These are phyloP conservation scores for Epinephelus cyanopodus DNA, from an alignment of 2,113 vertebrate species.

Conservation along the genomic window DNA sequence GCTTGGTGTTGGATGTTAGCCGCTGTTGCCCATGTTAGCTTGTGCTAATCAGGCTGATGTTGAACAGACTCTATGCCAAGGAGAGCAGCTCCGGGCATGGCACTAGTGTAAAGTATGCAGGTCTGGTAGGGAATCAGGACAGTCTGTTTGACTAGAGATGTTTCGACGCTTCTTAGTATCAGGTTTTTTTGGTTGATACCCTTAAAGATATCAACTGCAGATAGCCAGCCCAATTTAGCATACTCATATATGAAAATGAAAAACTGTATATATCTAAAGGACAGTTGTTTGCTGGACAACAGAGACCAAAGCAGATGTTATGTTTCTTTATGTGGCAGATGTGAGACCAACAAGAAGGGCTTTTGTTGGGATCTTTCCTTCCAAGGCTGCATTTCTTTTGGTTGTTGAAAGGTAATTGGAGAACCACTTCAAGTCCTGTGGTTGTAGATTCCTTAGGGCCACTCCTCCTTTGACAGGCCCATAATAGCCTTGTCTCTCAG, in stretches of 20 bases:
- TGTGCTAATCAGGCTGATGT: too few relatives aligned
- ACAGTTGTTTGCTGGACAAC: neutral
- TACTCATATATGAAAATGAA: neutral
- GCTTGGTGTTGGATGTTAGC: too few relatives aligned
- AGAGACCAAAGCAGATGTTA: neutral
- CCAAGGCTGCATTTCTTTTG: constrained; percentile 41
- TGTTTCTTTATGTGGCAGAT: neutral
- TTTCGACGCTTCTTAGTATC: too few relatives aligned
- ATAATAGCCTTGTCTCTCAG: constrained; percentile 79
- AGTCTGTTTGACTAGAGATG: too few relatives aligned
- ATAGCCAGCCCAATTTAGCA: neutral
- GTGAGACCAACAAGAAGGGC: neutral
- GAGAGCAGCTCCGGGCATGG: too few relatives aligned
- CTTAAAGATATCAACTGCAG: too few relatives aligned
- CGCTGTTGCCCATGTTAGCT: too few relatives aligned
- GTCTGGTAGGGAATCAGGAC: too few relatives aligned
- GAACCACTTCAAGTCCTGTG: constrained; percentile 64
- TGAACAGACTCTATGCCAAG: too few relatives aligned
- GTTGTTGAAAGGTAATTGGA: constrained; percentile 72
- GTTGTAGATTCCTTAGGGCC: constrained; percentile 68
- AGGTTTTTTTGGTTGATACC: too few relatives aligned
- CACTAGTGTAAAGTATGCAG: too few relatives aligned
- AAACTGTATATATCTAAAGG: neutral
- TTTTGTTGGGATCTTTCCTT: constrained; percentile 35
- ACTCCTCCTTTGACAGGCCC: constrained; percentile 67